These are phyloP conservation scores for Poeciliopsis prolifica DNA, from an alignment of 2,113 vertebrate genomes.

Conservation along the genomic window DNA sequence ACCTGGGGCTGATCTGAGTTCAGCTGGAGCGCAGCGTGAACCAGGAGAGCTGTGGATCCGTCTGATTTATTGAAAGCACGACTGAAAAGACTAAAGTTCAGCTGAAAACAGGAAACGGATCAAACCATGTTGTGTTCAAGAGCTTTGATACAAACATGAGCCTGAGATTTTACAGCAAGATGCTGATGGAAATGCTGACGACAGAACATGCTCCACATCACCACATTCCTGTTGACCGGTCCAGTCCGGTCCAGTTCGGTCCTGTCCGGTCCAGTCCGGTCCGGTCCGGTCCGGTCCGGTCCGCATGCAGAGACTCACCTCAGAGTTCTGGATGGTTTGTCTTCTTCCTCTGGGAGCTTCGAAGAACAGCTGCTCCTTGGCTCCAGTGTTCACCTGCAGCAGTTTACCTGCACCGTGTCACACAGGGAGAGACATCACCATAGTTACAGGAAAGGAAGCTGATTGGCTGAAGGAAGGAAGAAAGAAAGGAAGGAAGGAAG, in stretches of 20 bases:
- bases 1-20: too few species aligned
- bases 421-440: background rate
- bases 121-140: too few species aligned
- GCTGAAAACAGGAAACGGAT: too few species aligned
- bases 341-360: constrained; percentile 89
- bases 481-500: too few species aligned
- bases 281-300: background rate
- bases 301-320: constrained; percentile 32
- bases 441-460: background rate
- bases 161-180: background rate
- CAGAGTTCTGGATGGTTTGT: constrained; percentile 60
- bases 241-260: too few species aligned
- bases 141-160: background rate
- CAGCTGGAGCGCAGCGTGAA: too few species aligned
- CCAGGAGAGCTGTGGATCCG: too few species aligned
- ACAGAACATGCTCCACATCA: background rate
- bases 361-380: constrained; percentile 95
- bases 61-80: too few species aligned
- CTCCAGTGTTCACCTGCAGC: constrained; percentile 95
- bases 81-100: too few species aligned
- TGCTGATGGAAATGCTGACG: background rate
- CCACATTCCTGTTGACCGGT: background rate
- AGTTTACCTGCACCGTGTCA: constrained; percentile 84
- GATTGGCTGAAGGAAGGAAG: background rate
- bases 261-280: too few species aligned